Percentiles rank a stretch among this genome's conserved stretches.
Evolutionary conservation across 2,113 vertebrate genomes (phyloP).

Genomic region (Pyrgilauda ruficollis): DNA sequence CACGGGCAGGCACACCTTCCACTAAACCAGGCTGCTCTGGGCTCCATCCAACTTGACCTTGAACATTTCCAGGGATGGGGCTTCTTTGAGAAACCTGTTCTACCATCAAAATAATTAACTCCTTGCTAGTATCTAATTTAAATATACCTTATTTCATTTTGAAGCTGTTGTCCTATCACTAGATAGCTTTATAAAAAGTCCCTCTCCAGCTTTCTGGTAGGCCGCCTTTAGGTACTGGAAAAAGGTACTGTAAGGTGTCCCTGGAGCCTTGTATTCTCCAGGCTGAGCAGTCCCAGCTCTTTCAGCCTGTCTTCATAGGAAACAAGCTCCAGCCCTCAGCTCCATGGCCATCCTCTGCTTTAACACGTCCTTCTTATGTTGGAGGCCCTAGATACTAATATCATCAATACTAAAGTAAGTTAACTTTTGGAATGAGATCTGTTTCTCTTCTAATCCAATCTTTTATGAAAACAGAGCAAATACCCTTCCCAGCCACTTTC

Average conservation of each 20-base stretch:
- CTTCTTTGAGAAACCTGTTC: neutral
- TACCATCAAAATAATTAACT: neutral
- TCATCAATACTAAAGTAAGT: neutral
- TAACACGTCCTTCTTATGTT: neutral
- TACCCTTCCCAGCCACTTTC: slow-evolving; percentile 12
- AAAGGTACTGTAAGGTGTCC: neutral
- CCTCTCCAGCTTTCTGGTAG: neutral
- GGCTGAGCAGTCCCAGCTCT: neutral
- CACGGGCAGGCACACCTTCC: neutral
- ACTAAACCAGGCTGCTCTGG: neutral
- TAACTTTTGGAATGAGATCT: slow-evolving; percentile 1
- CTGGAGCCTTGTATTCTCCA: neutral
- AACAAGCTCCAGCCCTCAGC: neutral
- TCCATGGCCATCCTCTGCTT: neutral
- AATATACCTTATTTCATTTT: neutral
- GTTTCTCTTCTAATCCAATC: slow-evolving; percentile 19
- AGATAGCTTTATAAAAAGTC: neutral
- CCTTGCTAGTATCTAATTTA: neutral
- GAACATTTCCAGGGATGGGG: neutral
- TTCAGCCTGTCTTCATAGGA: neutral
- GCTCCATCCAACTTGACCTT: neutral
- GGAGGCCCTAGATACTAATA: neutral
- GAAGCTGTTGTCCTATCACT: neutral
- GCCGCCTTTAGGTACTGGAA: neutral
- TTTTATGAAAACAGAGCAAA: slow-evolving; percentile 31